A percentile compares a stretch with the other conserved stretches of the same genome.
These are phyloP conservation scores for Clarias laeviceps DNA, from an alignment of 2,797 vertebrate species.

Conservation along the genomic window DNA sequence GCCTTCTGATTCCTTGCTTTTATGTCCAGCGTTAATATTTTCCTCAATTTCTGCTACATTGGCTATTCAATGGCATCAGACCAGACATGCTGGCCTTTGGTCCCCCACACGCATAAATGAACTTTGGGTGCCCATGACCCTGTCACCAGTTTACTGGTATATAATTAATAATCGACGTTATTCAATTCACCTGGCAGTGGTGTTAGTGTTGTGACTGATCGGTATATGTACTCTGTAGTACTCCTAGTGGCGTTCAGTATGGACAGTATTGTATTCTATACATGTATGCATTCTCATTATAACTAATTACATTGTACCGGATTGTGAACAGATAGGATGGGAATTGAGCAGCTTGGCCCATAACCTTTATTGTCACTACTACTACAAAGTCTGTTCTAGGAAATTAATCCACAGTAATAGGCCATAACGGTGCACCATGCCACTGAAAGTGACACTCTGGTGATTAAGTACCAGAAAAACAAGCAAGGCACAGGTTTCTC, in stretches of 20 bases:
- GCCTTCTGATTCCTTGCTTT: too few species aligned
- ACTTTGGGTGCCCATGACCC: too few species aligned
- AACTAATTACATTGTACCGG: neutral
- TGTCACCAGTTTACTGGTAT: too few species aligned
- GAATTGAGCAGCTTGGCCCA: conserved; percentile 10
- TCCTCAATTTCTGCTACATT: too few species aligned
- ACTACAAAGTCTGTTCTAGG: conserved; percentile 14
- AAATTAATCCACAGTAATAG: conserved; percentile 35
- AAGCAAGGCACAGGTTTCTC: conserved; percentile 24
- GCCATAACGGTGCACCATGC: conserved; percentile 13
- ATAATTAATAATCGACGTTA: too few species aligned
- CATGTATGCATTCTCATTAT: neutral
- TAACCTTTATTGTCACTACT: conserved; percentile 19
- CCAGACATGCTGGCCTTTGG: too few species aligned
- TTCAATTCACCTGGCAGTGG: too few species aligned
- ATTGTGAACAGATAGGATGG: conserved; percentile 14
- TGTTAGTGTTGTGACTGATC: too few species aligned
- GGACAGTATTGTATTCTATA: neutral
- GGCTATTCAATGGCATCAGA: too few species aligned
- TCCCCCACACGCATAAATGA: too few species aligned
- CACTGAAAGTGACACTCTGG: conserved; percentile 18
- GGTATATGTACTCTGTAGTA: neutral
- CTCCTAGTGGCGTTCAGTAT: neutral
- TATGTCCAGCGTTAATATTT: too few species aligned
- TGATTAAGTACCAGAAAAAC: conserved; percentile 40